phyloP scores from a whole-genome alignment of 2,113 vertebrate genomes.

The Scopus umbretta region DNA sequence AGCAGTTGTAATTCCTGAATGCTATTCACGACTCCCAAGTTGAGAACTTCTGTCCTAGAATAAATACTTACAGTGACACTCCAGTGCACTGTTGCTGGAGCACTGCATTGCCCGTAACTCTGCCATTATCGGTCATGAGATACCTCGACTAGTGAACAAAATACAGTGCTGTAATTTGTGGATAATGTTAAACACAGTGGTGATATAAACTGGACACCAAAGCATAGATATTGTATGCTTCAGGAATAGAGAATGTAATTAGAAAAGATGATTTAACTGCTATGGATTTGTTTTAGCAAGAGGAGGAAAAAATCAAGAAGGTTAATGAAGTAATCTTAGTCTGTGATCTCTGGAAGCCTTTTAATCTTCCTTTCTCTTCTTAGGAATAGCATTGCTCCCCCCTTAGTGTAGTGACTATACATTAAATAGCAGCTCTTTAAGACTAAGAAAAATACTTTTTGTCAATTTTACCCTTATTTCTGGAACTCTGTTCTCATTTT shows the following conservation, averaged over 20 bases:
- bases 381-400: background rate
- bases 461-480: background rate
- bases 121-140: background rate
- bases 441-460: background rate
- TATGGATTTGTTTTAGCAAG: background rate
- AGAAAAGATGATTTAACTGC: background rate
- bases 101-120: accelerated
- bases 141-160: background rate
- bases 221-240: background rate
- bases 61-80: background rate
- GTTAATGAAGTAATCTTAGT: background rate
- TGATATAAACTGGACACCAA: background rate
- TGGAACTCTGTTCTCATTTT: background rate
- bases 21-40: background rate
- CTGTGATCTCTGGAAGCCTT: background rate
- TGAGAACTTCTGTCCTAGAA: background rate
- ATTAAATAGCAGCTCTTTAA: background rate
- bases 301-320: background rate
- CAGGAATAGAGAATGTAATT: background rate
- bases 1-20: background rate
- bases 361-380: background rate
- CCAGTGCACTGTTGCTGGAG: background rate
- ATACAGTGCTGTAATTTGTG: background rate
- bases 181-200: background rate
- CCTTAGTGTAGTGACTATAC: background rate